Conservation (phyloP, 2,797 vertebrate species). For the Crenichthys baileyi region DNA sequence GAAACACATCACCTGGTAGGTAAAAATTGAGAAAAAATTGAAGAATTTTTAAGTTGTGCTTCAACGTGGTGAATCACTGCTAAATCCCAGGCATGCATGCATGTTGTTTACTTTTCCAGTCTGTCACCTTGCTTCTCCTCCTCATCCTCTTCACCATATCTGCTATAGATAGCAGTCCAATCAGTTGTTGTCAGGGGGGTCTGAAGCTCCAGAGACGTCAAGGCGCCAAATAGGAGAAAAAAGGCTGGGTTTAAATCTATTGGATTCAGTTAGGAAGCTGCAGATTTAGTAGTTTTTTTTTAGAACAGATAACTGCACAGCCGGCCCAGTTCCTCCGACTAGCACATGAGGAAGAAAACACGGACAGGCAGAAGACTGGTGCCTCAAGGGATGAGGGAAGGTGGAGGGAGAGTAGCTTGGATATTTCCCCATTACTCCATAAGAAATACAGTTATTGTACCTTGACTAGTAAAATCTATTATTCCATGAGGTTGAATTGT, state of each 20-base stretch:
- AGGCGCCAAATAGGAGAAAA: conserved; percentile 48
- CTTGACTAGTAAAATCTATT: conserved; percentile 25
- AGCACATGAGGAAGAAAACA: conserved; percentile 43
- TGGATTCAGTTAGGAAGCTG: conserved; percentile 66
- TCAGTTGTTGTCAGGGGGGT: conserved; percentile 76
- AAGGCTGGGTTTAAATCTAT: conserved; percentile 66
- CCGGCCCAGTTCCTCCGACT: conserved; percentile 60
- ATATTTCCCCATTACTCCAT: conserved; percentile 15
- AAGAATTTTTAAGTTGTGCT: conserved; percentile 44
- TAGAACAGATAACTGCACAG: conserved; percentile 79
- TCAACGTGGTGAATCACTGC: conserved; percentile 45
- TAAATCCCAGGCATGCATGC: neutral
- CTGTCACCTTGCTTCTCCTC: conserved; percentile 33
- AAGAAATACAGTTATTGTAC: conserved; percentile 23
- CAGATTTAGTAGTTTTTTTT: conserved; percentile 66
- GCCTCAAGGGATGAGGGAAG: conserved; percentile 32
- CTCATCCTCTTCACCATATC: neutral
- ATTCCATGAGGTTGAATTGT: neutral
- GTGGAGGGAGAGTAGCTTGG: neutral
- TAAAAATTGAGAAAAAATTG: neutral
- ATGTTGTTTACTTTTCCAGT: conserved; percentile 54
- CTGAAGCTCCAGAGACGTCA: conserved; percentile 61
- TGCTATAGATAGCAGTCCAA: conserved; percentile 71
- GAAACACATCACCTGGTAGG: conserved; percentile 32
- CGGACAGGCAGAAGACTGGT: conserved; percentile 38